Conservation (phyloP, 2,113 vertebrate species). For the Anguilla japonica region DNA sequence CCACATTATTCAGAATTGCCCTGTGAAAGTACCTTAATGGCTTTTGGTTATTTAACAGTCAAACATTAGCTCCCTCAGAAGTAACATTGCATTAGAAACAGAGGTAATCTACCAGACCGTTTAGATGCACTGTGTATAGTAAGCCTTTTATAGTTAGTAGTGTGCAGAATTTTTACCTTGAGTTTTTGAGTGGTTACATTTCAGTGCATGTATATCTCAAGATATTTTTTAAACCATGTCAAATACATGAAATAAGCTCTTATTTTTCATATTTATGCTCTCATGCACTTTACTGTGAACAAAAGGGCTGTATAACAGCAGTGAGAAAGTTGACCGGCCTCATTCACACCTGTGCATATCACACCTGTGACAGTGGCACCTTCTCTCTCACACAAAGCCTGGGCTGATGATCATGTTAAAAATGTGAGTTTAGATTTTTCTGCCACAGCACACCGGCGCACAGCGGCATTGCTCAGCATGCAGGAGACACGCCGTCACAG, state of each 20-base stretch:
- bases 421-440: too few relatives aligned
- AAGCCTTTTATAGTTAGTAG: neutral
- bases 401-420: too few relatives aligned
- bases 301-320: neutral
- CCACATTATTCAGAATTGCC: neutral
- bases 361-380: too few relatives aligned
- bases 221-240: too few relatives aligned
- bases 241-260: too few relatives aligned
- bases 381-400: too few relatives aligned
- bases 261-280: neutral
- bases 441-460: too few relatives aligned
- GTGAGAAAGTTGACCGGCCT: neutral
- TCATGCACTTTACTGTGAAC: neutral
- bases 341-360: neutral
- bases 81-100: neutral
- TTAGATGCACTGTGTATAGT: neutral
- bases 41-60: neutral
- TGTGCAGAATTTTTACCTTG: neutral
- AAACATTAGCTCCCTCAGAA: neutral
- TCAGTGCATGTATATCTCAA: neutral
- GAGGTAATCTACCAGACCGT: neutral
- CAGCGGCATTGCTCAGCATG: too few relatives aligned
- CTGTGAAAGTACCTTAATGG: neutral
- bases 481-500: too few relatives aligned
- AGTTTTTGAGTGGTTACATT: neutral